Percentiles rank a stretch among this genome's conserved stretches.
These are phyloP conservation scores for Saguinus midas DNA, from an alignment of 2,113 vertebrate genomes.

Conservation along the genomic window DNA sequence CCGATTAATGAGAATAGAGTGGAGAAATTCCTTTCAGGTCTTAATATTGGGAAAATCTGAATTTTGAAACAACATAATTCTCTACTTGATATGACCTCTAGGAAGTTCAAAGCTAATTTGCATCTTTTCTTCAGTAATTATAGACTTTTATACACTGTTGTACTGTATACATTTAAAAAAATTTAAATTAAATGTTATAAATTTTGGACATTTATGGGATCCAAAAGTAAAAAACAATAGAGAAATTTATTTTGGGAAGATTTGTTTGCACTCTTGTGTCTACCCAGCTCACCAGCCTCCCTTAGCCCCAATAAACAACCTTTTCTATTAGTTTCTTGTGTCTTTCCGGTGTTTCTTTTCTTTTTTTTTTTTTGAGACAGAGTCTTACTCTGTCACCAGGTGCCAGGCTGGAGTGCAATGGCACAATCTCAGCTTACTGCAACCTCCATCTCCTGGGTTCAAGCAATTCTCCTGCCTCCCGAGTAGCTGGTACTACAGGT, in stretches of 20 bases:
- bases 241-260: background rate
- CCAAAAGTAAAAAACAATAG: background rate
- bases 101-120: background rate
- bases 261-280: background rate
- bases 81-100: background rate
- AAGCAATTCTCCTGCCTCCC: no score
- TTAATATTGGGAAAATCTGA: background rate
- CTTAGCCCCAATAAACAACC: no score
- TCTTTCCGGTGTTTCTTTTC: background rate
- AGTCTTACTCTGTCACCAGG: no score
- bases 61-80: background rate
- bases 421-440: no score
- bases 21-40: background rate
- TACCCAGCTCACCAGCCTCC: background rate
- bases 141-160: background rate
- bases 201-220: no score
- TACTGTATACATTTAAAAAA: background rate
- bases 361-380: background rate
- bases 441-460: no score
- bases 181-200: no score
- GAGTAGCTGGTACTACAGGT: no score
- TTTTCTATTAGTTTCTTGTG: background rate
- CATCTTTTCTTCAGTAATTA: background rate
- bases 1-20: background rate
- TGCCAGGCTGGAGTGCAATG: no score